A percentile compares a stretch with the other conserved stretches of the same genome.
These are phyloP conservation scores for Bos indicus DNA, from an alignment of 2,113 vertebrate genomes.

Conservation along the genomic window DNA sequence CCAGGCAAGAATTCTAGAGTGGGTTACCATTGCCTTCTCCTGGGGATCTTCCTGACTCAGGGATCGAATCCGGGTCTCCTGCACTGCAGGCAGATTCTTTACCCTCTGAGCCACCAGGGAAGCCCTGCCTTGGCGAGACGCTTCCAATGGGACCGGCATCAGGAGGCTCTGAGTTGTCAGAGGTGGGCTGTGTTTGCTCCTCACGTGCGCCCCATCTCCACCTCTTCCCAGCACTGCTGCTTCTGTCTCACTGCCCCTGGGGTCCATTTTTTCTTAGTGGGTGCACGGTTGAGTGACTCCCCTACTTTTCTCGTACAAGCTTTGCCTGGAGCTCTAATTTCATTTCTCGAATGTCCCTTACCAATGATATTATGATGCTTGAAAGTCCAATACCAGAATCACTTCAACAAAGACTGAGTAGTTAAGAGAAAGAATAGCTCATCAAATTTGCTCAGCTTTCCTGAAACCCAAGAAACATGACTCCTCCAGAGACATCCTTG, in stretches of 20 bases:
- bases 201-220: rapidly evolving
- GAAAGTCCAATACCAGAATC: not conserved
- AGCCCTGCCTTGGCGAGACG: not conserved
- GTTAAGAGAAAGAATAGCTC: not conserved
- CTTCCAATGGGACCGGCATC: not conserved
- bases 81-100: not conserved
- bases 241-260: not conserved
- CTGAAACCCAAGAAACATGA: not conserved
- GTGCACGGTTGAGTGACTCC: not conserved
- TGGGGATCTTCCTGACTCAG: not conserved
- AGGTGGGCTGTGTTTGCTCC: rapidly evolving
- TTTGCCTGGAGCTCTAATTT: not conserved
- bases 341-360: not conserved
- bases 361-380: not conserved
- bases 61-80: not conserved
- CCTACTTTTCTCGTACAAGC: not conserved
- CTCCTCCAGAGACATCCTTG: not conserved
- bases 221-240: not conserved
- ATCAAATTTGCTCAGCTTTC: not conserved
- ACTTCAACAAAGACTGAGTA: not conserved
- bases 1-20: not conserved
- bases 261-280: not conserved
- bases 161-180: rapidly evolving
- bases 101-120: not conserved
- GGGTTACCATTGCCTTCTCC: not conserved